Evolutionary conservation across 2,888 invertebrate species (phyloP).

Genomic region (Ennomos quercinarius): DNA sequence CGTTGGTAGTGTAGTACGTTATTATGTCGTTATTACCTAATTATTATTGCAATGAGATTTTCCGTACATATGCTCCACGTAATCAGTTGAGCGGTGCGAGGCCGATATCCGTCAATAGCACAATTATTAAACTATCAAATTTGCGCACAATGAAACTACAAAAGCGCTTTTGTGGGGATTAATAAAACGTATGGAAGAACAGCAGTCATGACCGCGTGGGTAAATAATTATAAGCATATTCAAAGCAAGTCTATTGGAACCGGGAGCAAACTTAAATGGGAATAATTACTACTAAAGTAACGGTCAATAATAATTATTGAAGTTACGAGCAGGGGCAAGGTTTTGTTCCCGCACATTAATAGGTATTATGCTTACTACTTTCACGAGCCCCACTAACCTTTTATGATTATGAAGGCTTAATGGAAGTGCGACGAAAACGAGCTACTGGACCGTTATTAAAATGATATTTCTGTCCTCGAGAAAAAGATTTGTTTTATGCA

Average conservation of each 20-base stretch:
- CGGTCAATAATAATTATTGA: constrained; percentile 12
- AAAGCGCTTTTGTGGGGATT: too few relatives aligned
- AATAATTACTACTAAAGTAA: constrained; percentile 6
- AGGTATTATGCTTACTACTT: constrained; percentile 18
- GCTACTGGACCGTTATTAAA: constrained; percentile 14
- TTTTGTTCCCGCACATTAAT: constrained; percentile 18
- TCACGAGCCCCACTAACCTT: constrained; percentile 18
- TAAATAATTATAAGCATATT: too few relatives aligned
- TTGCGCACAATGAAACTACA: too few relatives aligned
- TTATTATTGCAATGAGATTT: too few relatives aligned
- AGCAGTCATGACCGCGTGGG: too few relatives aligned
- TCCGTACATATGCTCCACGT: too few relatives aligned
- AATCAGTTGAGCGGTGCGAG: too few relatives aligned
- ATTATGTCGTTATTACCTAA: too few relatives aligned
- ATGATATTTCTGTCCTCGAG: constrained; percentile 1
- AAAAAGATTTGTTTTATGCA: not conserved
- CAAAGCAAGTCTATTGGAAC: not conserved
- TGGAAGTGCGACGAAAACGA: constrained; percentile 13
- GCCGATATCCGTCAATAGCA: too few relatives aligned
- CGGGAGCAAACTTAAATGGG: constrained; percentile 4
- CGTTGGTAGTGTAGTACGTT: too few relatives aligned
- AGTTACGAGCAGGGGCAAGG: constrained; percentile 12
- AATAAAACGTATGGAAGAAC: too few relatives aligned
- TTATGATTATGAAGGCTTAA: constrained; percentile 26
- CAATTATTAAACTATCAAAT: too few relatives aligned